Percentiles rank a stretch among this genome's conserved stretches.
Evolutionary conservation across 2,113 vertebrate species (phyloP).

Genomic region (Prolemur simus): DNA sequence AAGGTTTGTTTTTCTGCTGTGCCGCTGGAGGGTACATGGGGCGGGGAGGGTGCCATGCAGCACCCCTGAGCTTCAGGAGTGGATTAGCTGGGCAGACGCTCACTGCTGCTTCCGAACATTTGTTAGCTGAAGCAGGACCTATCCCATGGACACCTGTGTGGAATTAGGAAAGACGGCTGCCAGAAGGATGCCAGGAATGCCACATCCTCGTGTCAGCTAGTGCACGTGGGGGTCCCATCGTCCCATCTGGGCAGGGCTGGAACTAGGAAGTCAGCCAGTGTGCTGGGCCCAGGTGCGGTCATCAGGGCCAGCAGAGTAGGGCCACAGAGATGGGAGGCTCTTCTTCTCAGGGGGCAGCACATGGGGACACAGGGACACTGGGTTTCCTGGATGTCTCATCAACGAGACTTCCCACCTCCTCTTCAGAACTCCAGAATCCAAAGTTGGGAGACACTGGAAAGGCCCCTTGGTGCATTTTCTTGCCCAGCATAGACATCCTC

Average conservation of each 20-base stretch:
- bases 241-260: not conserved
- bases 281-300: not conserved
- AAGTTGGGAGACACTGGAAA: not conserved
- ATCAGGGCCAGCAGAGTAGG: too few species aligned
- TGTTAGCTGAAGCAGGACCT: not conserved
- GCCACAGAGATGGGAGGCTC: not conserved
- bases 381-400: not conserved
- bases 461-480: not conserved
- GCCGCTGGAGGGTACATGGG: not conserved
- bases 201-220: not conserved
- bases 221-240: not conserved
- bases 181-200: not conserved
- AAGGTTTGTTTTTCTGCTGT: not conserved
- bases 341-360: not conserved
- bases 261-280: not conserved
- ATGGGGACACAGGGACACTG: accelerated
- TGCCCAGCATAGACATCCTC: not conserved
- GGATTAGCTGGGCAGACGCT: too few species aligned
- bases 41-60: not conserved
- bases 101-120: not conserved
- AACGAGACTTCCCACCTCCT: not conserved
- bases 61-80: not conserved
- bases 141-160: not conserved
- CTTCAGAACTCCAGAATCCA: not conserved
- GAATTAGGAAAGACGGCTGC: not conserved